Evolutionary conservation across 2,113 vertebrate species (phyloP).

Genomic region (Microtus pennsylvanicus): DNA sequence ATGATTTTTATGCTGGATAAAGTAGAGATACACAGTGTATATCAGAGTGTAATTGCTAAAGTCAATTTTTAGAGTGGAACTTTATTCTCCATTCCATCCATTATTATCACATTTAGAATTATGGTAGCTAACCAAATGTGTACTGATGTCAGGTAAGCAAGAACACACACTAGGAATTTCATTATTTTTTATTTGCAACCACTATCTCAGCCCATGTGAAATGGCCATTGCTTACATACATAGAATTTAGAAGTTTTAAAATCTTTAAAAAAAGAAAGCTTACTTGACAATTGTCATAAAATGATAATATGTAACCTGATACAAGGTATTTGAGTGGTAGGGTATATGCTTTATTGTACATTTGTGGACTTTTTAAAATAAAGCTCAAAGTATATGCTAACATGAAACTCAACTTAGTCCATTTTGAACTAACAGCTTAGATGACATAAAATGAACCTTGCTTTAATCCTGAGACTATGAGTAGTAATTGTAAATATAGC

Average conservation of each 20-base stretch:
- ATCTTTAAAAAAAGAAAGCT: neutral
- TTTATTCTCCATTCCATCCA: conserved; percentile 24
- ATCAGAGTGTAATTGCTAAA: conserved; percentile 36
- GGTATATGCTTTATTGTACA: neutral
- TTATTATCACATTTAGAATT: conserved; percentile 63
- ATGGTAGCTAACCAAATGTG: conserved; percentile 42
- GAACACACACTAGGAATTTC: neutral
- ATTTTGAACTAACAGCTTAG: conserved; percentile 54
- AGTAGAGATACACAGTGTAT: conserved; percentile 45
- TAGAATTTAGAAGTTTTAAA: conserved; percentile 53
- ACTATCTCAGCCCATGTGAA: neutral
- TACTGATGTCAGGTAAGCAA: conserved; percentile 37
- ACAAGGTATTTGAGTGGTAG: conserved; percentile 44
- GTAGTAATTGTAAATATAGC: conserved; percentile 68
- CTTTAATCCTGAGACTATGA: neutral
- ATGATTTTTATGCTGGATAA: conserved; percentile 60
- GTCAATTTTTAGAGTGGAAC: conserved; percentile 66
- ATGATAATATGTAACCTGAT: conserved; percentile 25
- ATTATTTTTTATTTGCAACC: conserved; percentile 50
- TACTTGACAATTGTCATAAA: conserved; percentile 39
- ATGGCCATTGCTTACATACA: neutral
- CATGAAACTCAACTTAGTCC: conserved; percentile 57
- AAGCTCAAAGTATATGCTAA: neutral
- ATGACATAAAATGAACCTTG: conserved; percentile 68
- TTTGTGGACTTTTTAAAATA: conserved; percentile 30